Evolutionary conservation across 2,113 vertebrate genomes (phyloP), one percentile per base, ranked within the genome.

Genomic region (Seriola dumerili): DNA sequence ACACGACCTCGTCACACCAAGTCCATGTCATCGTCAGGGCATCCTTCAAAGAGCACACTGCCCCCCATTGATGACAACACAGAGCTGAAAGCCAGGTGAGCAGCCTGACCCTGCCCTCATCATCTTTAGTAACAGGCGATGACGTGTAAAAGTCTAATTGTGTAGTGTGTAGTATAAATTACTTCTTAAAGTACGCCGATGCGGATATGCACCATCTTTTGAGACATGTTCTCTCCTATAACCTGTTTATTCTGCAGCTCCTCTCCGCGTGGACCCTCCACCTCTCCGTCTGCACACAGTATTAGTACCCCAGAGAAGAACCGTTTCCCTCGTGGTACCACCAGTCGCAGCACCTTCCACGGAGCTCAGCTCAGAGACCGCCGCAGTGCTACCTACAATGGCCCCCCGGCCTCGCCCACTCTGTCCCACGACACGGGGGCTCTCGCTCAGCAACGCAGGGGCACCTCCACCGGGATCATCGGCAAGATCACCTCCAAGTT

Each of bases 401-500:
- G 98, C 23, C 98, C 98, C 0, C 98, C 98, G 0, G 97, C 97
- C 72, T 99, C 98, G 0, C 98, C 98, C 0, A 96, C 94, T 0
- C 85, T 96, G 78, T 97, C 97, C 4, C 97, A 99, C 1, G 98
- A 99, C 75, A 95, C 96, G 0, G 97, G 96, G 2, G 96, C 97
- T 3, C 96, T 99, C 0, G 95, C 96, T 1, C 97, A 99, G n/a
- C 95, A 96, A 72, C 92, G 98, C 80, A 94, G 98, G 76, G 98
- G 98, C 12, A 98, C 97, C 0, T 99, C 98, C 63, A 98, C 98
- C 0, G 98, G 97, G 54, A 96, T 99, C 90, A 99, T 99, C 89
- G 95, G 98, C 97, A 99, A 99, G 93, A 97, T 99, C 93, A 98
- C 98, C 61, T 99, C 98, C 91, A 98, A 97, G 93, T 99, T 99